Conservation (phyloP, 2,113 vertebrate species). For the Todiramphus saurophagus region DNA sequence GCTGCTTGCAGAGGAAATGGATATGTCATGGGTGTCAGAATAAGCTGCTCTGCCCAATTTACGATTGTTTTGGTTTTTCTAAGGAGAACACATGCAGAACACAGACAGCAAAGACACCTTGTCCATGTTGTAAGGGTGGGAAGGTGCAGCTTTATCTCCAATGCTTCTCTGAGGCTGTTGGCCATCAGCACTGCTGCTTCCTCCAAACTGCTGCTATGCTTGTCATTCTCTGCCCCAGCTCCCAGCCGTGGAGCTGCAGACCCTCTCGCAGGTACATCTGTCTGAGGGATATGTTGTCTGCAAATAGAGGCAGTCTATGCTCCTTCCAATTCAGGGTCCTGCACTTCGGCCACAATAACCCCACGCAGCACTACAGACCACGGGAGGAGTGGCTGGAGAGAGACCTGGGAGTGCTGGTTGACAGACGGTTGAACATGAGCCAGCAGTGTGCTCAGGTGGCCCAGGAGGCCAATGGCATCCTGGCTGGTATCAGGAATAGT, state of each 20-base stretch:
- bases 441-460: too few relatives aligned
- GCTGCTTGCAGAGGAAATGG: background rate
- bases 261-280: background rate
- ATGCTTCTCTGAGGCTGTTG: background rate
- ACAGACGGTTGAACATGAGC: too few relatives aligned
- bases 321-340: background rate
- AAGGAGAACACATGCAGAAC: rapidly evolving
- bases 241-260: rapidly evolving
- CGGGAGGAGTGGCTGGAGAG: too few relatives aligned
- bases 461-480: too few relatives aligned
- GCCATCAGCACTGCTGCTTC: background rate
- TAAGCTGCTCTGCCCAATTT: background rate
- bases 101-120: background rate
- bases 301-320: background rate
- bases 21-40: background rate
- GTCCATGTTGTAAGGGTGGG: background rate
- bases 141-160: background rate
- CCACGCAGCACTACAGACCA: too few relatives aligned
- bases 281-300: background rate
- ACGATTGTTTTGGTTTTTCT: background rate
- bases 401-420: too few relatives aligned
- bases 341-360: too few relatives aligned
- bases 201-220: rapidly evolving
- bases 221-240: background rate
- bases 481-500: too few relatives aligned